Evolutionary conservation across 2,113 vertebrate genomes (phyloP), one percentile per base, ranked within the genome.

Genomic region (Prunella himalayana): DNA sequence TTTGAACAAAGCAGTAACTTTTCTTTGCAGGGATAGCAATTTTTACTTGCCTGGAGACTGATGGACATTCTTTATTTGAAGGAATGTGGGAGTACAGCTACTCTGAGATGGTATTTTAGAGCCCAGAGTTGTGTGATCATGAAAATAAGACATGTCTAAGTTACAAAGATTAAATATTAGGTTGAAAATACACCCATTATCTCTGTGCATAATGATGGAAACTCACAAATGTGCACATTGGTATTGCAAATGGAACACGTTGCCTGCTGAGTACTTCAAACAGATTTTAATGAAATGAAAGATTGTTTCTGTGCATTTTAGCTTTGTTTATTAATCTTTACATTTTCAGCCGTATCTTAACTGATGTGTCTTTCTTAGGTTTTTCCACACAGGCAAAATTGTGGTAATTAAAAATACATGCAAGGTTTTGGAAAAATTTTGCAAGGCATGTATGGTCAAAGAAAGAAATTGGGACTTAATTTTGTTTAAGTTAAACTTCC

Each of bases 221-320:
- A n/a, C 11, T 84, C 59, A 30, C 19, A 63, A 19, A 50, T 42
- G 49, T 7, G 4, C 31, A 23, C 8, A 2, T 17, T 44, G 33
- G 5, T 76, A 2, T 61, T 69, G 65, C 7, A 50, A 21, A 18
- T 42, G 30, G 31, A 63, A 16, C 14, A 4, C 0, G 0, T 45
- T 69, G 28, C 23, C 41, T 28, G 0, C 61, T 57, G 20, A 49
- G 53, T 64, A 47, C 31, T 61, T 86, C 18, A 50, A 0, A 31
- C 13, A 17, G 27, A 24, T 73, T 86, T 81, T 80, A 63, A 39
- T 18, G 1, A 70, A 50, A 47, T 45, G 20, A 63, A 39, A 54
- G 15, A 15, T 72, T 45, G 20, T 72, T 91, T 60, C 53, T 57
- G 4, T 47, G 33, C 15, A 11, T 59, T 86, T 86, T 54, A 47